Base-by-base conservation (phyloP, 2,113 vertebrate species). In the Astatotilapia flaviijosephi region DNA sequence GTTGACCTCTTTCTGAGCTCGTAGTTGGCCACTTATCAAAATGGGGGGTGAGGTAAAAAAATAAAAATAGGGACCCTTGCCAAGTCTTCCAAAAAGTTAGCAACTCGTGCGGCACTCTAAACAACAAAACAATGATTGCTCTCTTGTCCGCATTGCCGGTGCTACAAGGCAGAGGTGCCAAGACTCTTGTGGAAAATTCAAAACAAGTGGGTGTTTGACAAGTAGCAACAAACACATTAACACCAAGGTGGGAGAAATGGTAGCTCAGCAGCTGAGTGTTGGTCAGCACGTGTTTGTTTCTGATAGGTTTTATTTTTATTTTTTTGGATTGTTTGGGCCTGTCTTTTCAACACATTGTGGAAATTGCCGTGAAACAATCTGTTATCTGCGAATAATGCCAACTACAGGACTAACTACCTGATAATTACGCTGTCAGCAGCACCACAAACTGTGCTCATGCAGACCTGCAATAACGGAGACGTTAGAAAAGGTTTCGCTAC, bases 151-250 rank as follows among this genome's bases (percentile, higher is more conserved):
- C 89, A 85, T 82, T 91, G 88, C 89, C 40, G 85, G 73, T 53
- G 87, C 53, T 10, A 77, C 21, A 83, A 92, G 90, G 93, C 91
- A 89, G 70, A 53, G 37, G 86, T 94, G 94, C 92, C 92, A 92
- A 95, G 85, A 90, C 91, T 91, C 95, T 95, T 82, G 80, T 92
- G 89, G 90, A 91, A 93, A 89, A 94, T 93, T 94, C 86, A 94
- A 95, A 95, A 95, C 88, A 94, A 96, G 95, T 95, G 95, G 95
- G 92, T 94, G 94, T 94, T 95, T 91, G 93, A 95, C 94, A 90
- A 96, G 94, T 95, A 93, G 94, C 90, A 45, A 65, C 87, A 79
- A 92, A 94, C 87, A 90, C 94, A 95, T 93, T 95, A 93, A 91
- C 93, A 54, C 86, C 91, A 93, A 94, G 93, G 94, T 93, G 93